These are phyloP conservation scores for Calliopum simillimum DNA, from an alignment of 2,888 invertebrate genomes.

Conservation along the genomic window DNA sequence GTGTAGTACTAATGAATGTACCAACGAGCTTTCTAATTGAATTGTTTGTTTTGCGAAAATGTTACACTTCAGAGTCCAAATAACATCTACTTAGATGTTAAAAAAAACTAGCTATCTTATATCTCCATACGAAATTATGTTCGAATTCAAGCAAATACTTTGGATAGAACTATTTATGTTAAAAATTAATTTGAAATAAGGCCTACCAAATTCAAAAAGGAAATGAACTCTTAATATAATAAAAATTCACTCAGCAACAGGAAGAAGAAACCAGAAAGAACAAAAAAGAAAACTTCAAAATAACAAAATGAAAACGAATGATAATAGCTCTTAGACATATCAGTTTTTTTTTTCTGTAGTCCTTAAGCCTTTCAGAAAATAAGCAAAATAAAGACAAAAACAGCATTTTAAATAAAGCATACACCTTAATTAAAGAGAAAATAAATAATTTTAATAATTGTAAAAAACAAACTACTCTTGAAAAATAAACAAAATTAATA, in stretches of 20 bases:
- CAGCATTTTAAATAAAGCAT: conserved; percentile 21
- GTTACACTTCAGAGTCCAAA: too few species aligned
- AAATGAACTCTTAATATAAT: conserved; percentile 42
- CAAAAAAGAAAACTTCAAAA: conserved; percentile 38
- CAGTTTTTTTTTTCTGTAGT: conserved; percentile 57
- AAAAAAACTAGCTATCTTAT: too few species aligned
- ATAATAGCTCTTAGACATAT: conserved; percentile 68
- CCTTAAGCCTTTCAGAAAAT: conserved; percentile 44
- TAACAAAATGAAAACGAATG: conserved; percentile 64
- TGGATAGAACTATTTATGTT: background rate
- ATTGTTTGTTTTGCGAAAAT: too few species aligned
- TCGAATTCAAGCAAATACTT: background rate
- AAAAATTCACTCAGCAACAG: conserved; percentile 15
- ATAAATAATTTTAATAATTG: conserved; percentile 24
- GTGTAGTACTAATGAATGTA: too few species aligned
- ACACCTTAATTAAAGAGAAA: conserved; percentile 23
- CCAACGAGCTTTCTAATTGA: too few species aligned
- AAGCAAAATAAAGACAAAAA: conserved; percentile 16
- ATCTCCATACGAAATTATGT: too few species aligned
- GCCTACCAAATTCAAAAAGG: conserved; percentile 14
- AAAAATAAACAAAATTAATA: conserved; percentile 38
- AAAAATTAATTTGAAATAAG: background rate
- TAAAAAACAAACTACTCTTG: conserved; percentile 43
- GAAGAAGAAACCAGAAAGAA: conserved; percentile 4
- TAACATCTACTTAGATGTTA: too few species aligned